Evolutionary conservation across 2,113 vertebrate genomes (phyloP).

Genomic region (Lophochroa leadbeateri): DNA sequence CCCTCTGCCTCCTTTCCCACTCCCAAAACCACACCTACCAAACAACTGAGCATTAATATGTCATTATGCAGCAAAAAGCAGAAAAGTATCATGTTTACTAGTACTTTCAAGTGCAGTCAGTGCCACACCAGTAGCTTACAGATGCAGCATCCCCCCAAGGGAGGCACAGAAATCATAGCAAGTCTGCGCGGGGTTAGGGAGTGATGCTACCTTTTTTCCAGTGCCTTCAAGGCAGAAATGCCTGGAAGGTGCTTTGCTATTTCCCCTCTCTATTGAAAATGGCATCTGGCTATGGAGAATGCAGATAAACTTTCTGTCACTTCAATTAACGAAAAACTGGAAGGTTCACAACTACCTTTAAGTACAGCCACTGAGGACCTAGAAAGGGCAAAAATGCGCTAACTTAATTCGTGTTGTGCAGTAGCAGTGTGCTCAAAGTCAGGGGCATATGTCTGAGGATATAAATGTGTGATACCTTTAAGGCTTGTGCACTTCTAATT

Average conservation of each 20-base stretch:
- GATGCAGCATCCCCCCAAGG: fast-evolving
- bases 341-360: neutral
- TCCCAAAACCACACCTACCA: neutral
- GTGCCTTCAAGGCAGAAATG: neutral
- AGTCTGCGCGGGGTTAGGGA: neutral
- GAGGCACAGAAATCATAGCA: neutral
- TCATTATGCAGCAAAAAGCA: neutral
- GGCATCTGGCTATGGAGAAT: neutral
- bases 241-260: neutral
- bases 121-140: neutral
- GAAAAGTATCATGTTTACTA: neutral
- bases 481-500: neutral
- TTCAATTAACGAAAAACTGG: neutral
- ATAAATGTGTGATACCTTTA: neutral
- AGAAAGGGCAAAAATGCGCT: neutral
- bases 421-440: neutral
- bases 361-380: neutral
- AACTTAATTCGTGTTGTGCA: fast-evolving
- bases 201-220: neutral
- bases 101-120: neutral
- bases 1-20: neutral
- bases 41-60: neutral
- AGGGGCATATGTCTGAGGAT: fast-evolving
- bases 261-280: neutral
- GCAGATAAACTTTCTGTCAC: neutral